These are phyloP conservation scores for Ceratoteleas bidentatus DNA, from an alignment of 1,140 invertebrate genomes.

Conservation along the genomic window DNA sequence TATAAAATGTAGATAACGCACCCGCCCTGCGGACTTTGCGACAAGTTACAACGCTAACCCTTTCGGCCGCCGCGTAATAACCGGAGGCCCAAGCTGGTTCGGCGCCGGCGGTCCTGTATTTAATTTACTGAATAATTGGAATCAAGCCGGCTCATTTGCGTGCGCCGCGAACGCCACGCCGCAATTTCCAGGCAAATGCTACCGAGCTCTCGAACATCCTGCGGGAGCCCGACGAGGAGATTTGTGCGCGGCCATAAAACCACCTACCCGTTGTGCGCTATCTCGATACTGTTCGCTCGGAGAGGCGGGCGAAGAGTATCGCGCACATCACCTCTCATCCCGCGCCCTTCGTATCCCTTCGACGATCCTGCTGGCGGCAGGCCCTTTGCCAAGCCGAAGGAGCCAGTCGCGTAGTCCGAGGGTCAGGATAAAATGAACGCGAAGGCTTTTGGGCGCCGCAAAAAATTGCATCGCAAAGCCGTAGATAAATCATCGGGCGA, in stretches of 20 bases:
- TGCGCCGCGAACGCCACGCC: conserved; percentile 44
- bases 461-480: too few species aligned
- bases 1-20: conserved; percentile 75
- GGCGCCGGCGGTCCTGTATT: conserved; percentile 78
- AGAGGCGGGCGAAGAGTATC: background rate
- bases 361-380: conserved; percentile 24
- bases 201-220: conserved; percentile 66
- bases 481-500: too few species aligned
- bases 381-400: conserved; percentile 42
- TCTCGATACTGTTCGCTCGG: conserved; percentile 45
- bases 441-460: background rate
- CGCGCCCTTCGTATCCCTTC: too few species aligned
- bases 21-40: conserved; percentile 29
- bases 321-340: too few species aligned
- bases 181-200: conserved; percentile 69
- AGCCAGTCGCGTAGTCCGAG: conserved; percentile 25
- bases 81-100: conserved; percentile 30
- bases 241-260: conserved; percentile 80
- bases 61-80: conserved; percentile 66
- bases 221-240: conserved; percentile 79
- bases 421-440: background rate
- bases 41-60: conserved; percentile 72
- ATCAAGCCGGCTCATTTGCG: conserved; percentile 81
- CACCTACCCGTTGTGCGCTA: conserved; percentile 64
- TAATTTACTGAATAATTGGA: conserved; percentile 82